Percentiles rank a stretch among this genome's conserved stretches.
Conservation (phyloP, 2,888 invertebrate genomes). For the Parelbella ahira region DNA sequence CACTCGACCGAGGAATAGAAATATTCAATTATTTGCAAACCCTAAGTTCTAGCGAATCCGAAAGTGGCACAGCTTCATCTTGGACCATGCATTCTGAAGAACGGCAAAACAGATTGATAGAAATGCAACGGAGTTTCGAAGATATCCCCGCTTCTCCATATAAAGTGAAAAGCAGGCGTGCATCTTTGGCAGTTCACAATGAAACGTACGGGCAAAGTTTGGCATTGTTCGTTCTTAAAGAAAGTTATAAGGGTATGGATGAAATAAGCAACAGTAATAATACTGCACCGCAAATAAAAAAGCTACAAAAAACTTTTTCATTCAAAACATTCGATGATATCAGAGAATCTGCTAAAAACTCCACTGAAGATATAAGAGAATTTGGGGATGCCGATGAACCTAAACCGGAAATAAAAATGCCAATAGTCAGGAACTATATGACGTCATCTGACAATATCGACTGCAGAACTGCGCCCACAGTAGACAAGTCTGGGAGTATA, state of each 20-base stretch:
- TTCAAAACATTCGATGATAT: slow-evolving; percentile 39
- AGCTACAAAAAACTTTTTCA: slow-evolving; percentile 57
- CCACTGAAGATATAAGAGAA: slow-evolving; percentile 33
- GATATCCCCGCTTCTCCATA: slow-evolving; percentile 66
- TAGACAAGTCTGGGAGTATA: background rate
- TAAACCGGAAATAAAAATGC: slow-evolving; percentile 33
- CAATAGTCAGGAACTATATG: slow-evolving; percentile 21
- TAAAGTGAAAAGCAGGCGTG: slow-evolving; percentile 63
- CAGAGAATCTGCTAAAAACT: slow-evolving; percentile 39
- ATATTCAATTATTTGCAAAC: slow-evolving; percentile 57
- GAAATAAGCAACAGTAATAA: slow-evolving; percentile 42
- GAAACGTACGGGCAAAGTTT: slow-evolving; percentile 40
- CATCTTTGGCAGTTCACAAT: slow-evolving; percentile 53
- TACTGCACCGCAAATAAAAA: slow-evolving; percentile 56
- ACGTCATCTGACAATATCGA: slow-evolving; percentile 5
- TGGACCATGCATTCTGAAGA: slow-evolving; percentile 58
- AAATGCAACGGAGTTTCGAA: slow-evolving; percentile 59
- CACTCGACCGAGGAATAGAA: slow-evolving; percentile 62
- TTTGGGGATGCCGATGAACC: slow-evolving; percentile 36
- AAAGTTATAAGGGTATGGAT: slow-evolving; percentile 57
- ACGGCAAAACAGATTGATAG: slow-evolving; percentile 33
- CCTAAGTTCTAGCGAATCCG: slow-evolving; percentile 53
- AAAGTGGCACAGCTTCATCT: slow-evolving; percentile 33
- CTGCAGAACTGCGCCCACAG: background rate
- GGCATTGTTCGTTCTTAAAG: slow-evolving; percentile 51